phyloP scores from a whole-genome alignment of 2,888 invertebrate genomes.

The Anaspis maculata region DNA sequence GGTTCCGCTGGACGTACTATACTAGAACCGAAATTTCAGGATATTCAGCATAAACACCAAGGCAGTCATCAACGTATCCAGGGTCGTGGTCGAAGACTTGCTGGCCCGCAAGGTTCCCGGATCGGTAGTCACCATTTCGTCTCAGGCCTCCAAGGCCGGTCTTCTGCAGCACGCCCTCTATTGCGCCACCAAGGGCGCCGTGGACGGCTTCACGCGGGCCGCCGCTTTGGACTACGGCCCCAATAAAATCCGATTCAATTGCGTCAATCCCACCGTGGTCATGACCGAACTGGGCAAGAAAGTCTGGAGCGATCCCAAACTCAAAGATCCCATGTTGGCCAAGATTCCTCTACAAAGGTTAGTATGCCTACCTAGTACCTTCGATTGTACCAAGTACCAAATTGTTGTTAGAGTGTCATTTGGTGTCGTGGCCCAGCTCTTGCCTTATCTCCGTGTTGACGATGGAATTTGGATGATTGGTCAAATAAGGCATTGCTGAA shows the following conservation, averaged over 20 bases:
- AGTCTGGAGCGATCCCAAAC: conserved; percentile 72
- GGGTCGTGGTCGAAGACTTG: conserved; percentile 65
- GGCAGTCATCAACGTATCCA: conserved; percentile 64
- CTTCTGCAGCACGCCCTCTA: conserved; percentile 68
- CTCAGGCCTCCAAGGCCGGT: conserved; percentile 66
- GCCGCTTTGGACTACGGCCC: conserved; percentile 80
- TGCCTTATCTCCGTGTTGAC: too few species aligned
- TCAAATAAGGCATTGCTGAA: too few species aligned
- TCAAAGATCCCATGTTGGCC: conserved; percentile 56
- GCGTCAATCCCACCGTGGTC: conserved; percentile 86
- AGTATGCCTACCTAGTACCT: too few species aligned
- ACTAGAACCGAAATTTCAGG: too few species aligned
- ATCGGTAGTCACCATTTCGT: conserved; percentile 79
- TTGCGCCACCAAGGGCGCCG: conserved; percentile 74
- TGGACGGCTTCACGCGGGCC: conserved; percentile 70
- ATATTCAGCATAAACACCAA: conserved; percentile 67
- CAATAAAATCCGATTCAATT: conserved; percentile 73
- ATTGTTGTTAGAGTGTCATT: too few species aligned
- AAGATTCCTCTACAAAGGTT: conserved; percentile 61
- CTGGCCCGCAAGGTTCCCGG: conserved; percentile 58
- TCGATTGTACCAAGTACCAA: too few species aligned
- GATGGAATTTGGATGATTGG: too few species aligned
- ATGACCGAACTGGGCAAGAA: conserved; percentile 75
- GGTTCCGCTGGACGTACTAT: too few species aligned
- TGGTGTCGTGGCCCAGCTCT: too few species aligned